Conservation (phyloP, 2,888 invertebrate genomes). For the Eledone cirrhosa region DNA sequence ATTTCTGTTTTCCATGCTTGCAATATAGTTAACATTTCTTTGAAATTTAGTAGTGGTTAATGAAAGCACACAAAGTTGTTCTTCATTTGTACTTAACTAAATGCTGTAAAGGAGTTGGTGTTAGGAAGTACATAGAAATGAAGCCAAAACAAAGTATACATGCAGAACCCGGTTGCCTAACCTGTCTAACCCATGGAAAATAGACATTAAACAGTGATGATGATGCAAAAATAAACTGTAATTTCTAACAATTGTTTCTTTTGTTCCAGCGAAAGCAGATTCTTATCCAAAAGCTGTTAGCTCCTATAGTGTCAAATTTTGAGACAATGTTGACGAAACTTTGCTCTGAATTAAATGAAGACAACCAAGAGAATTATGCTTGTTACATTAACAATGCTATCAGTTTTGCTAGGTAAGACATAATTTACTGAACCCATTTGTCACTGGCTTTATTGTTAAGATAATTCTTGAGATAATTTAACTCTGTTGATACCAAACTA, state of each 20-base stretch:
- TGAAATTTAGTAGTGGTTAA: neutral
- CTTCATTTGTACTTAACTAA: neutral
- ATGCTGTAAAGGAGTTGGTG: no score
- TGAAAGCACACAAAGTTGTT: neutral
- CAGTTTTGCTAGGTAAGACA: conserved; percentile 68
- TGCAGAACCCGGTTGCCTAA: no score
- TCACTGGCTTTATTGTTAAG: no score
- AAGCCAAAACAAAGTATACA: no score
- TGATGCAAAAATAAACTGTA: no score
- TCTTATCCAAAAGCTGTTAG: conserved; percentile 68
- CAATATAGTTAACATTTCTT: neutral
- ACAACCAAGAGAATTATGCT: conserved; percentile 62
- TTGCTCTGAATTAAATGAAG: conserved; percentile 59
- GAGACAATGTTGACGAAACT: conserved; percentile 64
- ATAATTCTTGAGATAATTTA: no score
- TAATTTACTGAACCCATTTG: no score
- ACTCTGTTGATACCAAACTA: no score
- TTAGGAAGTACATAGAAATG: no score
- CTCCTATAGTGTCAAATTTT: conserved; percentile 69
- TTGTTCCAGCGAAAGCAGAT: conserved; percentile 66
- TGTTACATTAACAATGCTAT: conserved; percentile 69
- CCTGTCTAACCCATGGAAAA: no score
- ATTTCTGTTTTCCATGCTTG: no score
- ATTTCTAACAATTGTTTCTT: neutral
- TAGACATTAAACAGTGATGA: no score